Evolutionary conservation across 2,113 vertebrate species (phyloP).

Genomic region (Malurus cyaneus): DNA sequence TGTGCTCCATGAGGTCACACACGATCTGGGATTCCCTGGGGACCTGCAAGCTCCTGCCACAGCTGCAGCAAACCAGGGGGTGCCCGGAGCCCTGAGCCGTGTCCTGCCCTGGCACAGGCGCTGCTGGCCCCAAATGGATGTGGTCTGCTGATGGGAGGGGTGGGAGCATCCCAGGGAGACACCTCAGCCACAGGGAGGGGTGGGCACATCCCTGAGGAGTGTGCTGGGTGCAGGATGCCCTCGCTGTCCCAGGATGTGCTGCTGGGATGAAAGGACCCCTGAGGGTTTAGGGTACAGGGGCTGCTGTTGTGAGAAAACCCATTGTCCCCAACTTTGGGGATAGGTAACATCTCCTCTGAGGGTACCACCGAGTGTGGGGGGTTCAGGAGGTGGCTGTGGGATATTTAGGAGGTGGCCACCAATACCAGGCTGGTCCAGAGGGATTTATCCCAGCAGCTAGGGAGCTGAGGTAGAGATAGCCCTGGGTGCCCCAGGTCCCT

Average conservation of each 20-base stretch:
- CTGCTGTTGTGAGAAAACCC: not conserved
- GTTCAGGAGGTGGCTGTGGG: no score
- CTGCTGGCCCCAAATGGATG: not conserved
- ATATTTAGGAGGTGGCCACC: no score
- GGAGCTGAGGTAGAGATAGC: not conserved
- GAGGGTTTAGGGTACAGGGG: not conserved
- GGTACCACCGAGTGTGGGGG: rapidly evolving
- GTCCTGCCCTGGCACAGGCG: not conserved
- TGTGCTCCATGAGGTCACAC: not conserved
- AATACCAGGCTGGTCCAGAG: not conserved
- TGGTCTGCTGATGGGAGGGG: not conserved
- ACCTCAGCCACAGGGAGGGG: rapidly evolving
- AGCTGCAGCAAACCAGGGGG: not conserved
- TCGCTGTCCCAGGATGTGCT: rapidly evolving
- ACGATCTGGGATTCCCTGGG: not conserved
- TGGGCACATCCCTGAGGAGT: rapidly evolving
- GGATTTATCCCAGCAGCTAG: not conserved
- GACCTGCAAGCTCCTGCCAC: not conserved
- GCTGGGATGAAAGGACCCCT: not conserved
- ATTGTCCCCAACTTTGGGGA: not conserved
- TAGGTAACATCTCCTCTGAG: not conserved
- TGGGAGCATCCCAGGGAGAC: not conserved
- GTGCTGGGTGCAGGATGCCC: rapidly evolving
- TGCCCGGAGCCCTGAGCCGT: not conserved
- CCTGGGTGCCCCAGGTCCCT: not conserved